Conservation (phyloP, 2,888 invertebrate genomes). For the Eupithecia pulchellata region DNA sequence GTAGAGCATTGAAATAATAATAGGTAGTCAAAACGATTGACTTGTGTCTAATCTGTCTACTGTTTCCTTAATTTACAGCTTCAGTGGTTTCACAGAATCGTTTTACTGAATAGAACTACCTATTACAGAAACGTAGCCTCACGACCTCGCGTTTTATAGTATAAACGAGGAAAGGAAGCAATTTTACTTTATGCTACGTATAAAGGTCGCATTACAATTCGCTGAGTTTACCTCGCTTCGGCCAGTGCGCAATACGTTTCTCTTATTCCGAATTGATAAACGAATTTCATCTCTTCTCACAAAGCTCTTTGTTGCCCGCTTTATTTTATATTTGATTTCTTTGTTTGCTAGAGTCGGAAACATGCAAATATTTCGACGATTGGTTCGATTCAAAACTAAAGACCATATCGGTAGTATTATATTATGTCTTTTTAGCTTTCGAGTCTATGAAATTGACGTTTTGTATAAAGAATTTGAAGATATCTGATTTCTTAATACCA, state of each 20-base stretch:
- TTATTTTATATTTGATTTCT: conserved; percentile 20
- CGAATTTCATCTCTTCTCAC: conserved; percentile 29
- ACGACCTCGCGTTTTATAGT: conserved; percentile 35
- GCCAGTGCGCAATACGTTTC: conserved; percentile 37
- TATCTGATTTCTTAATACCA: too few relatives aligned
- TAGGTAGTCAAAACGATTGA: background rate
- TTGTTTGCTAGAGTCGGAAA: conserved; percentile 23
- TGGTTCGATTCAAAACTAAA: background rate
- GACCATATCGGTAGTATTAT: background rate
- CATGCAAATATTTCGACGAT: conserved; percentile 12
- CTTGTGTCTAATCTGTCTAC: background rate
- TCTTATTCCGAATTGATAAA: conserved; percentile 36
- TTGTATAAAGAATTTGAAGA: too few relatives aligned
- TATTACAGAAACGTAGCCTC: conserved; percentile 33
- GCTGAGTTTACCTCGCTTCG: conserved; percentile 44
- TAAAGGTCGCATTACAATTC: conserved; percentile 50
- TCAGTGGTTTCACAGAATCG: background rate
- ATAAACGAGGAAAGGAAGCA: conserved; percentile 62
- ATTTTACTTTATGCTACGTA: conserved; percentile 50
- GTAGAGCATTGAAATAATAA: background rate
- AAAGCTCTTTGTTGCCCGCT: conserved; percentile 22
- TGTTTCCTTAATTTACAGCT: background rate
- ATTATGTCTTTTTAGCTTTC: too few relatives aligned
- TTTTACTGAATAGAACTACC: conserved; percentile 33
- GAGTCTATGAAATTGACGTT: too few relatives aligned